phyloP scores from a whole-genome alignment of 2,888 invertebrate genomes.

The Heteromyza rotundicornis region DNA sequence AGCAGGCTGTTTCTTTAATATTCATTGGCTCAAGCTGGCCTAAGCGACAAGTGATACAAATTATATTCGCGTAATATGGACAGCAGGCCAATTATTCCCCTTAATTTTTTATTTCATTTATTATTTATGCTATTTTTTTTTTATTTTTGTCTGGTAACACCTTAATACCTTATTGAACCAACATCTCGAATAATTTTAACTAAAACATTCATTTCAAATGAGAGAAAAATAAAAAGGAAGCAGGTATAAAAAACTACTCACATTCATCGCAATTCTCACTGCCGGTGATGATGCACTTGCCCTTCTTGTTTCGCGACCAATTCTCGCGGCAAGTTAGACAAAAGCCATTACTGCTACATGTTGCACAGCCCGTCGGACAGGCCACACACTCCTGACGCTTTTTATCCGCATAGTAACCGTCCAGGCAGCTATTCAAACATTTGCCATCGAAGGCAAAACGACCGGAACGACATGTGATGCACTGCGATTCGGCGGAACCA shows the following conservation, averaged over 20 bases:
- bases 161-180: too few species aligned
- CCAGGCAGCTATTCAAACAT: constrained; percentile 76
- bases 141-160: too few species aligned
- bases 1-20: too few species aligned
- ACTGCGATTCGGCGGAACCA: constrained; percentile 78
- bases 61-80: too few species aligned
- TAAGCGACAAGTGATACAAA: too few species aligned
- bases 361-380: constrained; percentile 79
- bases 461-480: constrained; percentile 80
- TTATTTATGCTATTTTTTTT: too few species aligned
- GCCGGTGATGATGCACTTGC: constrained; percentile 74
- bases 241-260: constrained; percentile 56
- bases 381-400: constrained; percentile 78
- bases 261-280: constrained; percentile 74
- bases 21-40: too few species aligned
- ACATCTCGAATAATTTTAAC: too few species aligned
- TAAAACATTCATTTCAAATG: not conserved
- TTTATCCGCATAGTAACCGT: constrained; percentile 77
- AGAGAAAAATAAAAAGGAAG: not conserved
- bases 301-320: constrained; percentile 79
- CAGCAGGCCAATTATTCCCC: too few species aligned
- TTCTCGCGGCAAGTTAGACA: constrained; percentile 77
- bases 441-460: constrained; percentile 75
- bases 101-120: too few species aligned
- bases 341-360: constrained; percentile 73